Evolutionary conservation across 2,888 invertebrate genomes (phyloP).

Genomic region (Clanis bilineata): DNA sequence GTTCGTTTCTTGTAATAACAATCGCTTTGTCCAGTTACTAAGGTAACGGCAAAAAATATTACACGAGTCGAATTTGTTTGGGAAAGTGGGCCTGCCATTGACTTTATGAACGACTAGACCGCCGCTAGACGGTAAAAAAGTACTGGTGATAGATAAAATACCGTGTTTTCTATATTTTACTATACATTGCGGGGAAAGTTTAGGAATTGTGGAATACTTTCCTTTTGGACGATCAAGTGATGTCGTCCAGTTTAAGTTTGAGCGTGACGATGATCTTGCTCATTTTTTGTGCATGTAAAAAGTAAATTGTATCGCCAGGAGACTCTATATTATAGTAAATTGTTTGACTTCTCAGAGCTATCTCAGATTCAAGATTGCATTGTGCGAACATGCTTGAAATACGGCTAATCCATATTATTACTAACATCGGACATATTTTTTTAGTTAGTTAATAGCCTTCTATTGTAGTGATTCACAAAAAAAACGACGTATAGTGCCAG

Average conservation of each 20-base stretch:
- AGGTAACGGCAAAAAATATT: conserved; percentile 59
- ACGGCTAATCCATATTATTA: not conserved
- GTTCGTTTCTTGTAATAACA: conserved; percentile 57
- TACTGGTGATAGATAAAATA: not conserved
- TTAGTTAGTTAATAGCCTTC: too few relatives aligned
- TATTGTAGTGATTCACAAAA: too few relatives aligned
- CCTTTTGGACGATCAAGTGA: not conserved
- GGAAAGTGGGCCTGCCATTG: conserved; percentile 75
- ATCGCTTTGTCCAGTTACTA: conserved; percentile 60
- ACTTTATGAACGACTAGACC: conserved; percentile 66
- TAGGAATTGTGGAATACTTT: not conserved
- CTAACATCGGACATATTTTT: too few relatives aligned
- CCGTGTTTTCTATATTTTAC: not conserved
- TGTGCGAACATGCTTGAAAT: not conserved
- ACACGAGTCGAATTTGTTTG: conserved; percentile 55
- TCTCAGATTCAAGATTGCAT: not conserved
- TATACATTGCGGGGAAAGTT: not conserved
- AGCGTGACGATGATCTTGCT: not conserved
- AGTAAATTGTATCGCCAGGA: conserved; percentile 23
- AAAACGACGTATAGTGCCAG: too few relatives aligned
- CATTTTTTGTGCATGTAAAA: conserved; percentile 19
- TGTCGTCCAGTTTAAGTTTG: not conserved
- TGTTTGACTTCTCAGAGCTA: not conserved
- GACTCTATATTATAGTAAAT: conserved; percentile 15
- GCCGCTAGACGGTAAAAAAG: conserved; percentile 53